phyloP scores from a whole-genome alignment of 2,888 invertebrate genomes.

The Drosophila cyrtoloma region DNA sequence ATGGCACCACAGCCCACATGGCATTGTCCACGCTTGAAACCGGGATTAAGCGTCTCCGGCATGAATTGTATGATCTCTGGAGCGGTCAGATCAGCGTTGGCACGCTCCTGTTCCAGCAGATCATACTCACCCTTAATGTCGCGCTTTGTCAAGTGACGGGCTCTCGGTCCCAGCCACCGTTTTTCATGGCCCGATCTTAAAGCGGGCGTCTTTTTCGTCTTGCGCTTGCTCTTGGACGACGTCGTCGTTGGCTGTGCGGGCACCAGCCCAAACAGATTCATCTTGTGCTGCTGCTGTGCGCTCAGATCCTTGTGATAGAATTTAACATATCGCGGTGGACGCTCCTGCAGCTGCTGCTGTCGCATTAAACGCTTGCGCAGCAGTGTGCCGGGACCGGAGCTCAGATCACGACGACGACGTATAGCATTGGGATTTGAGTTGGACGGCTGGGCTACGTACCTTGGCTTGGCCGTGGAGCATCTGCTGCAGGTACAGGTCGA shows the following conservation, averaged over 20 bases:
- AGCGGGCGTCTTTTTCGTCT: constrained; percentile 56
- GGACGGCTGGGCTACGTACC: constrained; percentile 75
- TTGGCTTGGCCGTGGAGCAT: constrained; percentile 59
- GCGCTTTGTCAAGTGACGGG: constrained; percentile 72
- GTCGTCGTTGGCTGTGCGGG: neutral
- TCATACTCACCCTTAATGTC: constrained; percentile 84
- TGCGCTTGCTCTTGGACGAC: constrained; percentile 52
- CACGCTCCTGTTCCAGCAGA: constrained; percentile 78
- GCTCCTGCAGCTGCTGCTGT: constrained; percentile 65
- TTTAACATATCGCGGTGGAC: constrained; percentile 74
- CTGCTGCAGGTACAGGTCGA: constrained; percentile 69
- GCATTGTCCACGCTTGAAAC: constrained; percentile 81
- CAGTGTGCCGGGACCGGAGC: constrained; percentile 46
- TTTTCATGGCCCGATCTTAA: constrained; percentile 18
- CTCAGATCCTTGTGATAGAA: constrained; percentile 72
- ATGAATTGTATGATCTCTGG: constrained; percentile 84
- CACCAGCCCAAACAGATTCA: constrained; percentile 40
- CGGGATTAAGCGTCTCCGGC: constrained; percentile 82
- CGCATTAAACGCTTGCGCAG: constrained; percentile 63
- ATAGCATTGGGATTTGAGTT: constrained; percentile 55
- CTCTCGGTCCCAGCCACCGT: constrained; percentile 32
- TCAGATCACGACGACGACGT: constrained; percentile 76
- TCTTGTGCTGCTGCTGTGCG: constrained; percentile 46
- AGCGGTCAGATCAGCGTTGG: constrained; percentile 77
- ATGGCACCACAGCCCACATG: constrained; percentile 68